Percentiles rank a stretch among this genome's conserved stretches.
Evolutionary conservation across 2,888 invertebrate genomes (phyloP).

Genomic region (Eristalis pertinax): DNA sequence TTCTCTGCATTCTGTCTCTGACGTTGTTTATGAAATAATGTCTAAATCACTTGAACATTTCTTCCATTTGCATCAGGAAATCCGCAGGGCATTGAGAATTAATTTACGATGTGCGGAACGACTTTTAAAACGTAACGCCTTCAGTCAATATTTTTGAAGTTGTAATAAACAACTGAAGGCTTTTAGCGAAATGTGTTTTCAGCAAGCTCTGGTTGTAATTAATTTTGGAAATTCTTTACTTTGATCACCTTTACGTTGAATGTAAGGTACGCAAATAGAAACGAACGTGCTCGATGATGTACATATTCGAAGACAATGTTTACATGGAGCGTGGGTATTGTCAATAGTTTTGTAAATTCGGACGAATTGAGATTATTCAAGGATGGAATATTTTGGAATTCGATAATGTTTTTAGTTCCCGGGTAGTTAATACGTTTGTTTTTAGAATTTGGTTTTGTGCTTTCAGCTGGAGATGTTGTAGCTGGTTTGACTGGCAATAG

Average conservation of each 20-base stretch:
- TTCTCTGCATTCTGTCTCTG: not conserved
- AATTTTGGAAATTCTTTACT: not conserved
- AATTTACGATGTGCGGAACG: not conserved
- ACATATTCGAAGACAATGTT: constrained; percentile 3
- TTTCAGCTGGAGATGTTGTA: too few species aligned
- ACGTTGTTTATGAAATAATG: not conserved
- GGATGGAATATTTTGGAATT: not conserved
- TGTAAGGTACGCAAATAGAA: not conserved
- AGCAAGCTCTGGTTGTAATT: not conserved
- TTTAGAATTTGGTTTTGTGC: too few species aligned
- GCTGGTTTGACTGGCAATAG: too few species aligned
- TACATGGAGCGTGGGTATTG: not conserved
- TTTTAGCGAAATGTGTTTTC: not conserved
- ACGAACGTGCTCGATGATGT: not conserved
- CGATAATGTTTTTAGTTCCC: not conserved
- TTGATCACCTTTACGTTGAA: not conserved
- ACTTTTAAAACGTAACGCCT: not conserved
- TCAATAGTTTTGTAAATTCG: not conserved
- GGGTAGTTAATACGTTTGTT: not conserved
- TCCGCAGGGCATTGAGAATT: not conserved
- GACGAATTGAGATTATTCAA: not conserved
- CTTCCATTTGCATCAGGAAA: not conserved
- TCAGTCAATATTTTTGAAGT: not conserved
- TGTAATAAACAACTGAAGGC: not conserved
- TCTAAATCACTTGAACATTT: not conserved